phyloP scores from a whole-genome alignment of 2,797 vertebrate genomes.

The Channa striata region DNA sequence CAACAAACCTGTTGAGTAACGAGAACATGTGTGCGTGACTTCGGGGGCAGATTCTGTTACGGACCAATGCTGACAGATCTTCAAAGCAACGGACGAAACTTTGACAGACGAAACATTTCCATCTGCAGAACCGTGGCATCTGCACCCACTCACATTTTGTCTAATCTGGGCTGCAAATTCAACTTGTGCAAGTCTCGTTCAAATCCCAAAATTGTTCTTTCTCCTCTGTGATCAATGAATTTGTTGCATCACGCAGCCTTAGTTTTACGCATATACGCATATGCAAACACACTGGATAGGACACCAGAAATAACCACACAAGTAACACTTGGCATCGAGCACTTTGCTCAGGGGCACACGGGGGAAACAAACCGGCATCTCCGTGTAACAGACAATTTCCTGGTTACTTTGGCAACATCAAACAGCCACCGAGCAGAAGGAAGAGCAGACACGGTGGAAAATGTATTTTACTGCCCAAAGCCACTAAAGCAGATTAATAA shows the following conservation, averaged over 20 bases:
- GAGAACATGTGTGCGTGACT: conserved; percentile 48
- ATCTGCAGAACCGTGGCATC: conserved; percentile 11
- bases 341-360: conserved; percentile 12
- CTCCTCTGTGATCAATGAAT: too few species aligned
- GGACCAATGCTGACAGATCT: conserved; percentile 32
- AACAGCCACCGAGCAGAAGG: conserved; percentile 13
- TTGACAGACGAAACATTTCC: background rate
- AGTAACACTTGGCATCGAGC: too few species aligned
- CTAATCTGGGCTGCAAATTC: conserved; percentile 3
- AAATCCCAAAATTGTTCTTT: too few species aligned
- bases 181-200: background rate
- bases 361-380: conserved; percentile 27
- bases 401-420: conserved; percentile 20
- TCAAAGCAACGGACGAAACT: conserved; percentile 34
- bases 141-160: background rate
- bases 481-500: conserved; percentile 19
- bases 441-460: conserved; percentile 16
- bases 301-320: too few species aligned
- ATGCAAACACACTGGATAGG: background rate
- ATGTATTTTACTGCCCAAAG: conserved; percentile 8
- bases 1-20: conserved; percentile 53
- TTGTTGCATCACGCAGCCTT: background rate
- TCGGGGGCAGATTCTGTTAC: conserved; percentile 25
- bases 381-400: conserved; percentile 15
- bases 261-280: too few species aligned